Evolutionary conservation across 2,797 vertebrate genomes (phyloP), one percentile per base, ranked within the genome.

Genomic region (Picus viridis): DNA sequence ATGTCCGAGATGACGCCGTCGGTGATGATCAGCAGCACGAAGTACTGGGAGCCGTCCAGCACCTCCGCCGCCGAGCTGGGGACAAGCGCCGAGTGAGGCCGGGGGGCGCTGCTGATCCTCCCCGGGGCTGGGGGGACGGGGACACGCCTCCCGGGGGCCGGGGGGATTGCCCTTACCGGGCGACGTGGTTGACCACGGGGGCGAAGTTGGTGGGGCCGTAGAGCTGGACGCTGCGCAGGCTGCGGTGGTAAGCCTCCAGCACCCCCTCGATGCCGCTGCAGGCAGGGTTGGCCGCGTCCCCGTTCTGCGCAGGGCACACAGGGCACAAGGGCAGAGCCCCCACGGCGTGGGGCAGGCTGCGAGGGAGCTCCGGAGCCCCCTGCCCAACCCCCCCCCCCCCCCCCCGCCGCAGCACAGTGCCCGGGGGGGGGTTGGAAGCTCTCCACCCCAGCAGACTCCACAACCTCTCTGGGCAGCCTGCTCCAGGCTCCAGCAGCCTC

Each of bases 1-100:
- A 99, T 99, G 97, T 99, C 99, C 0, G 99, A 99, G 93, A 99
- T 99, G 95, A 99, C 99, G 3, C 99, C 99, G 0, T 99, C 99
- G 2, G 99, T 99, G 97, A 99, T 99, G 98, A 99, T 99, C 94
- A 99, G 99, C 69, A 99, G 98, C 85, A 99, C 97, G 2, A 99
- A 99, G 96, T 99, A 99, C 98, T 99, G 99, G 14, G 99, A 99
- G 61, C 99, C 99, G 0, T 99, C 99, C 95, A 99, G 98, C 87
- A 99, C 99, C 0, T 98, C 97, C 1, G 99, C 98, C 0, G 99
- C 99, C 3, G 98, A 98, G 88, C 99, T 99, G 47, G 36, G 11
- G 29, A 18, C 69, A 47, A 11, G 47, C 54, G 1, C 6, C 54
- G 36, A 4, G 41, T 26, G 68, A 65, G 36, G 18, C 47, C 41